Base-by-base conservation (phyloP, 1,140 invertebrate species). In the Zeugodacus cucurbitae region DNA sequence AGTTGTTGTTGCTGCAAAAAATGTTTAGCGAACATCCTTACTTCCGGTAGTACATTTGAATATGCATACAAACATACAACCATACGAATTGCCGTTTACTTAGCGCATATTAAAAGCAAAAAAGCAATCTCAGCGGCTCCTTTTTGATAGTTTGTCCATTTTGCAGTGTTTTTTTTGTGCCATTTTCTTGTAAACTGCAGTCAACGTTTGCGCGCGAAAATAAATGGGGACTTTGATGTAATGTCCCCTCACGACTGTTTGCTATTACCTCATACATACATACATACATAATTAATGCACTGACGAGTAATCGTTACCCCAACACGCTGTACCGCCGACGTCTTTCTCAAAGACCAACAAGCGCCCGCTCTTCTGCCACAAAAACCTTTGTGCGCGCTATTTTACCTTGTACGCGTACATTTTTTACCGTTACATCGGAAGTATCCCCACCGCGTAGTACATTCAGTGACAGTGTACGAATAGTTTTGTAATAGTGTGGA, bases 101-200 rank as follows among this genome's bases (percentile, higher is more conserved):
- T 26, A 48, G 1, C 8, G 20, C n/a, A 11, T 41, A 8, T 37
- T 37, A n/a, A 74, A 44, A 54, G 41, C 74, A 48, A 82, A 82
- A 82, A 29, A 14, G 17, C n/a, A 82, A n/a, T 41, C 70, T 26
- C n/a, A 10, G 41, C 41, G 37, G 7, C 44, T 54, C n/a, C 41
- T 82, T 26, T 82, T 82, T 82, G 74, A 82, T 82, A 82, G 74
- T 82, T 82, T 48, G 74, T 74, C 67, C 67, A 74, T 29, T 82
- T 82, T 29, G 8, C 0, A n/a, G 11, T 82, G 29, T 29, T 44
- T 41, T 20, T 17, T 22, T 54, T 54, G 11, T 17, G 20, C 4
- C 2, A 11, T 74, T 64, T 48, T 48, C 44, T 82, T 54, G 48
- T 48, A 82, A 82, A 82, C n/a, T 48, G n/a, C 74, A 82, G 41